Conservation (phyloP, 2,888 invertebrate species). For the Diaphora mendica region DNA sequence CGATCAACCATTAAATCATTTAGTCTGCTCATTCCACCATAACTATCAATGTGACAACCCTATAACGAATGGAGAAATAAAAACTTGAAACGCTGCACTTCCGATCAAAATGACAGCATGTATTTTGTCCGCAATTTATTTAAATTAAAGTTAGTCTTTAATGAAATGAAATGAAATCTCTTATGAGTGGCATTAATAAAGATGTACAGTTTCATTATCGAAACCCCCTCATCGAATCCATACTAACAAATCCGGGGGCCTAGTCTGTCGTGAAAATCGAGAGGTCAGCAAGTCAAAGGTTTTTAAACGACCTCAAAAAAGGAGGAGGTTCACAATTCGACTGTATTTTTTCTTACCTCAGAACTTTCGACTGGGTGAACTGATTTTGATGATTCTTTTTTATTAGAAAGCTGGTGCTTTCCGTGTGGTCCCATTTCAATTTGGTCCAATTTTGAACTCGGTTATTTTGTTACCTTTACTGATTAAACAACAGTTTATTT, state of each 20-base stretch:
- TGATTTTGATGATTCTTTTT: no score
- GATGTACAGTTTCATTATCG: neutral
- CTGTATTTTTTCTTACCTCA: no score
- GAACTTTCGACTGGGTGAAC: no score
- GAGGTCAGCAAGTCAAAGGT: no score
- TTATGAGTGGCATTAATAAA: neutral
- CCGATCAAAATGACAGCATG: conserved; percentile 8
- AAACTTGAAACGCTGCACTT: conserved; percentile 11
- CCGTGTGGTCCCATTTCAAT: no score
- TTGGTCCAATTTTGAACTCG: no score
- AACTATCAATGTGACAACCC: conserved; percentile 49
- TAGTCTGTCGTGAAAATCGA: no score
- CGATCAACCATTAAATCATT: conserved; percentile 18
- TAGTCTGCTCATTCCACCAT: conserved; percentile 32
- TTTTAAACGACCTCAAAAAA: no score
- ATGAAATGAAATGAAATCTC: neutral
- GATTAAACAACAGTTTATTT: no score
- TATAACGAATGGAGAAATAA: conserved; percentile 23
- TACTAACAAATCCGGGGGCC: neutral
- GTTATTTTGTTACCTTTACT: no score
- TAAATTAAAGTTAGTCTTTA: neutral
- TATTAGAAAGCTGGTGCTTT: no score
- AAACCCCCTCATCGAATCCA: neutral
- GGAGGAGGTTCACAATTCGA: no score
- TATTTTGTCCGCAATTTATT: conserved; percentile 1